Evolutionary conservation across 1,140 invertebrate genomes (phyloP).

Genomic region (Drosophila sechellia): DNA sequence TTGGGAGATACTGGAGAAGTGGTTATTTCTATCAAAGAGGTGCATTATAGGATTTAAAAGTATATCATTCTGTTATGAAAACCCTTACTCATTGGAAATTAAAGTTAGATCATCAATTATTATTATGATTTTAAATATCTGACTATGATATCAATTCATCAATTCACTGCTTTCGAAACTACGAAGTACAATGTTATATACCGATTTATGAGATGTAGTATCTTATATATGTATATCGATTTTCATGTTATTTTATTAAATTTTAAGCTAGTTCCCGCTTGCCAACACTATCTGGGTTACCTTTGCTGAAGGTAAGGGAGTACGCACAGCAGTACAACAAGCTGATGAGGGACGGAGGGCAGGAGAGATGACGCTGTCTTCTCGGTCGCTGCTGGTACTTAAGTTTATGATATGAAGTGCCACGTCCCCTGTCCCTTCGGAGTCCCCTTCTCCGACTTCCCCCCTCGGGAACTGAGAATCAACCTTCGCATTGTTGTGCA

Average conservation of each 20-base stretch:
- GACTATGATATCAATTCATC: no score
- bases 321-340: conserved; percentile 18
- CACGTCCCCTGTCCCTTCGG: conserved; percentile 25
- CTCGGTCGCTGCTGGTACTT: conserved; percentile 42
- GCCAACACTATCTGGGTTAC: conserved; percentile 24
- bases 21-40: not conserved
- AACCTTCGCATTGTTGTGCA: conserved; percentile 76
- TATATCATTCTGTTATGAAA: no score
- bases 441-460: conserved; percentile 12
- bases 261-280: not conserved
- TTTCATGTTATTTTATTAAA: no score
- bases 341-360: conserved; percentile 18
- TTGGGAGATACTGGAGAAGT: not conserved
- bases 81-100: no score
- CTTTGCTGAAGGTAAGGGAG: conserved; percentile 31
- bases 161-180: not conserved
- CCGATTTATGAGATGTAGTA: not conserved
- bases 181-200: no score
- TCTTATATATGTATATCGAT: not conserved
- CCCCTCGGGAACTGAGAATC: conserved; percentile 28
- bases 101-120: no score
- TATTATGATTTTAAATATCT: no score
- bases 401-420: conserved; percentile 64
- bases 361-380: conserved; percentile 26
- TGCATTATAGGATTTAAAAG: no score